Conservation (phyloP, 2,888 invertebrate genomes). For the Syritta pipiens region DNA sequence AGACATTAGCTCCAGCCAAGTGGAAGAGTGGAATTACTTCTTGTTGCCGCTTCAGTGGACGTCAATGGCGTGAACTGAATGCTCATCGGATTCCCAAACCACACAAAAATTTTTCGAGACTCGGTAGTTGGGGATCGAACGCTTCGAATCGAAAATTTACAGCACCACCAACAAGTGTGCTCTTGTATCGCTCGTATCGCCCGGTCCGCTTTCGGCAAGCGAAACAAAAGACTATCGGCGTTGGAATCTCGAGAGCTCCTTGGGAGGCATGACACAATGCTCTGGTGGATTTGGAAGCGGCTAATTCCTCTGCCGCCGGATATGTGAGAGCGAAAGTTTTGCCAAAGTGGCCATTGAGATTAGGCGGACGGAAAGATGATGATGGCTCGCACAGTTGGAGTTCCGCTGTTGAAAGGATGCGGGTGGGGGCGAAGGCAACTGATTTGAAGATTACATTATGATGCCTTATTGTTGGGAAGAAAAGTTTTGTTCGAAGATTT, state of each 20-base stretch:
- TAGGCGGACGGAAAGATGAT: constrained; percentile 65
- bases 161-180: constrained; percentile 63
- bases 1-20: constrained; percentile 59
- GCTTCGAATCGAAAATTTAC: constrained; percentile 56
- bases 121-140: constrained; percentile 50
- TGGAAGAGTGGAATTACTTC: constrained; percentile 68
- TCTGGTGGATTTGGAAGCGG: constrained; percentile 54
- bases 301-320: constrained; percentile 66
- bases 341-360: constrained; percentile 67
- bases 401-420: not conserved
- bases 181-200: constrained; percentile 45
- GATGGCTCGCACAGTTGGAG: constrained; percentile 37
- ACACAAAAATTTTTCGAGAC: constrained; percentile 48
- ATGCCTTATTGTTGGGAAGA: constrained; percentile 35
- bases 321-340: constrained; percentile 65
- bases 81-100: constrained; percentile 53
- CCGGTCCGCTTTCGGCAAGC: constrained; percentile 17
- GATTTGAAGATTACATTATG: constrained; percentile 57
- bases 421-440: constrained; percentile 34
- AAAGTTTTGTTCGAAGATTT: constrained; percentile 49
- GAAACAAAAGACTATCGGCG: constrained; percentile 41
- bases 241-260: constrained; percentile 36
- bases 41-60: constrained; percentile 63
- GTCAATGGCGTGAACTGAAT: constrained; percentile 69
- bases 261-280: constrained; percentile 48